Conservation (phyloP, 2,113 vertebrate genomes). For the Microtus pennsylvanicus region DNA sequence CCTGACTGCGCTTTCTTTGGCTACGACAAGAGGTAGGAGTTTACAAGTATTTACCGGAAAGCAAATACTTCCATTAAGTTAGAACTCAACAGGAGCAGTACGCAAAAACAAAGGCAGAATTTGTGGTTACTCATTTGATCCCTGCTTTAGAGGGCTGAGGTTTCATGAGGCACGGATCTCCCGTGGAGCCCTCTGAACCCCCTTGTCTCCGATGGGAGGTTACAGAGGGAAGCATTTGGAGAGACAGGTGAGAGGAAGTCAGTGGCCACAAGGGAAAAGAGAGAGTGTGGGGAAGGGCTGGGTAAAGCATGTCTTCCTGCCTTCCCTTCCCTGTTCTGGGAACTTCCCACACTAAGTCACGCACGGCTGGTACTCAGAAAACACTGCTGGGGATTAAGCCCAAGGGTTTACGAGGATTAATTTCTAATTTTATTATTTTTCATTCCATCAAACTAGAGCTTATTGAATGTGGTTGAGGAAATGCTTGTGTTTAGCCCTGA, state of each 20-base stretch:
- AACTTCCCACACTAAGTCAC: neutral
- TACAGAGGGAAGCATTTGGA: neutral
- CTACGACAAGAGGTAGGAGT: slow-evolving; percentile 8
- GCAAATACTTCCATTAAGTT: slow-evolving; percentile 48
- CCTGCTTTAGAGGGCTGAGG: neutral
- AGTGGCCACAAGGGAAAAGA: neutral
- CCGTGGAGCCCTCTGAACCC: neutral
- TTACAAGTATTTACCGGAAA: slow-evolving; percentile 53
- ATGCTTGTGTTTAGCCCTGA: neutral
- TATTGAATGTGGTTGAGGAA: neutral
- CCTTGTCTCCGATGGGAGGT: neutral
- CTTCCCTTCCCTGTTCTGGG: neutral
- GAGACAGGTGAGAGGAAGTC: neutral
- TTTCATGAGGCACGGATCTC: neutral
- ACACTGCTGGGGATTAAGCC: neutral
- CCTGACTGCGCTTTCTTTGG: neutral
- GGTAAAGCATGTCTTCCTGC: neutral
- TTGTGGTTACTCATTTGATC: neutral
- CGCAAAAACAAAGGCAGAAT: slow-evolving; percentile 21
- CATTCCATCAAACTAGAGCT: neutral
- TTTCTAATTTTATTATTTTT: slow-evolving; percentile 12
- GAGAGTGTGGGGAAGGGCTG: neutral
- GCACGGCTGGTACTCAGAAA: neutral
- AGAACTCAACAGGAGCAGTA: neutral
- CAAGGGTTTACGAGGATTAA: neutral